These are phyloP conservation scores for Zosterops japonicus DNA, from an alignment of 2,113 vertebrate species.

Conservation along the genomic window DNA sequence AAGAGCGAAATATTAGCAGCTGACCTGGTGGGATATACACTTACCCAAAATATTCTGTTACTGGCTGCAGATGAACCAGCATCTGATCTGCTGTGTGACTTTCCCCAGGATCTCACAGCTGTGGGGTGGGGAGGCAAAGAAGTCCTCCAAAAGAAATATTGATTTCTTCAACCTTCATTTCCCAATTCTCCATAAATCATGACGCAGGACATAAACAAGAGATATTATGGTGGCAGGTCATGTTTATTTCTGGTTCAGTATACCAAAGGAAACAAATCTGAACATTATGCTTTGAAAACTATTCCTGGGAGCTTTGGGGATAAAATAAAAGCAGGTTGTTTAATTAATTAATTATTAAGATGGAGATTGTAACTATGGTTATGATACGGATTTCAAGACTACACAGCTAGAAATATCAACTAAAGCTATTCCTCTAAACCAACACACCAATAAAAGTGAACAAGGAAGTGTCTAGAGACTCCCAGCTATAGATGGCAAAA, in stretches of 20 bases:
- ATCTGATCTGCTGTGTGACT: slow-evolving; percentile 47
- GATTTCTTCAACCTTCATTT: background rate
- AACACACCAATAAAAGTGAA: background rate
- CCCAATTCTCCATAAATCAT: background rate
- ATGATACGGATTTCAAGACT: background rate
- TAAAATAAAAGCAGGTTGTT: background rate
- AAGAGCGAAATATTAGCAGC: slow-evolving; percentile 67
- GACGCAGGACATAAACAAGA: background rate
- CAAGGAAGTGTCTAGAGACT: rapidly evolving
- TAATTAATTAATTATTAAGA: background rate
- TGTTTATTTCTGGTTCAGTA: background rate
- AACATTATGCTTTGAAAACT: rapidly evolving
- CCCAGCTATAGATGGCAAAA: background rate
- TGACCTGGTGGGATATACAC: slow-evolving; percentile 56
- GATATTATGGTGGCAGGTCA: background rate
- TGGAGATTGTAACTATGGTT: background rate
- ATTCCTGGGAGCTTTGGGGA: background rate
- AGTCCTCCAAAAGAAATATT: slow-evolving; percentile 16
- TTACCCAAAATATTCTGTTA: slow-evolving; percentile 57
- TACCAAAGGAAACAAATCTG: background rate
- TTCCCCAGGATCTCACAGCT: slow-evolving; percentile 35
- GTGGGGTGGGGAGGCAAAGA: background rate
- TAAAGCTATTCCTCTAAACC: background rate
- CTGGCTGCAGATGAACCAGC: slow-evolving; percentile 44
- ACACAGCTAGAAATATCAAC: background rate